These are phyloP conservation scores for Stratiolaelaps scimitus DNA, from an alignment of 1,140 invertebrate species.

Conservation along the genomic window DNA sequence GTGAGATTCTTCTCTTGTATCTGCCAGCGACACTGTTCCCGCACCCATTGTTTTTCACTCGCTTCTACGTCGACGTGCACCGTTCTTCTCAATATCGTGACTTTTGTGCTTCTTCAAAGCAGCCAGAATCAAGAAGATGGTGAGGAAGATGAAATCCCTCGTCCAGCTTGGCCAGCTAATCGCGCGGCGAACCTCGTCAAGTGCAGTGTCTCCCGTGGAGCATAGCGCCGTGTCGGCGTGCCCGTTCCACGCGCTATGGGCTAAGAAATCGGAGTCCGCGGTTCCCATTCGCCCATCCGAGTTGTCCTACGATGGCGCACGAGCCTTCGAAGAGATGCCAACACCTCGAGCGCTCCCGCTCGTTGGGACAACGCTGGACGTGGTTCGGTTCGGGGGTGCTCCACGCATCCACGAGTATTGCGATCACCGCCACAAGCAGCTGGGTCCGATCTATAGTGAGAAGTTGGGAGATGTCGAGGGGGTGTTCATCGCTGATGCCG, in stretches of 20 bases:
- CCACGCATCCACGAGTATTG: conserved; percentile 56
- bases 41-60: no score
- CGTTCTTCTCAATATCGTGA: no score
- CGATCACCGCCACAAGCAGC: conserved; percentile 52
- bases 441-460: conserved; percentile 62
- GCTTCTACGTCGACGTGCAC: no score
- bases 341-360: conserved; percentile 46
- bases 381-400: conserved; percentile 46
- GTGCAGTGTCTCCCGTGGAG: no score
- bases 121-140: no score
- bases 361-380: conserved; percentile 46
- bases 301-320: neutral
- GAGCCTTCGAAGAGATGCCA: conserved; percentile 39
- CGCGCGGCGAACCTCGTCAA: no score
- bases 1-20: no score
- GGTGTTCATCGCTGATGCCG: conserved; percentile 57
- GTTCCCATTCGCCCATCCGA: neutral
- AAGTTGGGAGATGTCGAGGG: conserved; percentile 52
- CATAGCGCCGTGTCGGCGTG: neutral
- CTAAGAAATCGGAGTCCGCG: neutral
- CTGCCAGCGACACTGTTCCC: no score
- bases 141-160: no score
- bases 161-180: no score
- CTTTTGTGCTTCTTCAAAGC: no score
- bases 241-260: conserved; percentile 24